Base-by-base conservation (phyloP, 2,113 vertebrate species). In the Origma solitaria region DNA sequence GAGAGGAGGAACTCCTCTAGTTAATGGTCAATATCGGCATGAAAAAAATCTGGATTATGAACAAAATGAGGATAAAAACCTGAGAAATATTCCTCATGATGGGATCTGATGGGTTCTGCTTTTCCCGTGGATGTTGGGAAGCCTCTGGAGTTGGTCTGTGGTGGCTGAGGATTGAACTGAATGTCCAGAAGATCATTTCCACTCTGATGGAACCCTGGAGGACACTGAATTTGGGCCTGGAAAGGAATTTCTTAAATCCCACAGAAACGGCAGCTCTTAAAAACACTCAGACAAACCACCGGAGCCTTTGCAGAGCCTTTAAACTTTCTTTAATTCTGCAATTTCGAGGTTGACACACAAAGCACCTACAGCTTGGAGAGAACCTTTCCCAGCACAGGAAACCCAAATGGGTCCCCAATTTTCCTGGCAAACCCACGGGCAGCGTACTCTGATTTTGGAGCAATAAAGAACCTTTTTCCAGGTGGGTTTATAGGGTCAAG, bases 251-350 rank as follows among this genome's bases (percentile, higher is more conserved):
- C 85, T 69, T 25, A 18, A 85, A 50, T 6, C 60, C 22, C 44
- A 45, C 15, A 15, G 37, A 62, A 72, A 17, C 3, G 10, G 40
- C 21, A 60, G 5, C 7, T 30, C 28, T 51, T 69, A 33, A 42
- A 69, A 40, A 21, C 38, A 4, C 6, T 3, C 25, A 75, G 25
- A 38, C 6, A 90, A 82, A 72, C 27, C 40, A 77, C 42, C 14
- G 79, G 35, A 62, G 56, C 15, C 68, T 75, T 50, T 84, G 62
- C 72, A 66, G 81, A 82, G 81, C 85, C 82, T 95, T 77, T 15
- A 80, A 91, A 65, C 44, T 76, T 30, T 47, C 37, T 97, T 97
- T 95, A 97, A 96, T 98, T 94, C 62, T 86, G 50, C 79, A 51
- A 14, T 92, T 77, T 79, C 61, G 61, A 77, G 92, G 70, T 5